A percentile compares a stretch with the other conserved stretches of the same genome.
These are phyloP conservation scores for Caerostris extrusa DNA, from an alignment of 1,140 invertebrate species.

Conservation along the genomic window DNA sequence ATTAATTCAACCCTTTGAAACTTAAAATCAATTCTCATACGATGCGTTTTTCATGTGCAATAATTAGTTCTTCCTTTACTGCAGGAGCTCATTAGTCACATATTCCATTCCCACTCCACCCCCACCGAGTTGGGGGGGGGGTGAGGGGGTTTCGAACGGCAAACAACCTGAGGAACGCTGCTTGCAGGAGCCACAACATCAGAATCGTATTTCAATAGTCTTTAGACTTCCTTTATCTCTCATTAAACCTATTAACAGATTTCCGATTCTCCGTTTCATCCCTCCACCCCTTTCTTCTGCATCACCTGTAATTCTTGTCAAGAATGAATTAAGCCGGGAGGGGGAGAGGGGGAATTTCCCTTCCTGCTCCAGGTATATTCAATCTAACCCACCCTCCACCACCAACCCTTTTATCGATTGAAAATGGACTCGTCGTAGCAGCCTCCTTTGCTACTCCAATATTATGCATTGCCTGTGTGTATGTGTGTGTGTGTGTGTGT, in stretches of 20 bases:
- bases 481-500: not conserved
- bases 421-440: conserved; percentile 43
- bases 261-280: conserved; percentile 64
- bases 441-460: not conserved
- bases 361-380: conserved; percentile 53
- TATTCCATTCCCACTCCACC: conserved; percentile 21
- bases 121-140: not conserved
- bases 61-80: conserved; percentile 74
- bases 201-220: conserved; percentile 77
- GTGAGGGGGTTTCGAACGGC: conserved; percentile 2
- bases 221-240: conserved; percentile 74
- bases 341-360: not conserved
- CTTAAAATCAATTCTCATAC: conserved; percentile 76
- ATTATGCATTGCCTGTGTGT: not conserved
- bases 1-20: conserved; percentile 78
- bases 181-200: not conserved
- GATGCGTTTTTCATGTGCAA: conserved; percentile 69
- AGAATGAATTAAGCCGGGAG: conserved; percentile 70
- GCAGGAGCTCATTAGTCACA: conserved; percentile 68
- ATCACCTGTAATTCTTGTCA: conserved; percentile 68
- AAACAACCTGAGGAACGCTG: conserved; percentile 61
- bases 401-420: conserved; percentile 59
- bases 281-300: conserved; percentile 40
- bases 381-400: conserved; percentile 25
- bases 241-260: conserved; percentile 75